phyloP scores from a whole-genome alignment of 2,797 vertebrate genomes.

The Myotis findleyi region DNA sequence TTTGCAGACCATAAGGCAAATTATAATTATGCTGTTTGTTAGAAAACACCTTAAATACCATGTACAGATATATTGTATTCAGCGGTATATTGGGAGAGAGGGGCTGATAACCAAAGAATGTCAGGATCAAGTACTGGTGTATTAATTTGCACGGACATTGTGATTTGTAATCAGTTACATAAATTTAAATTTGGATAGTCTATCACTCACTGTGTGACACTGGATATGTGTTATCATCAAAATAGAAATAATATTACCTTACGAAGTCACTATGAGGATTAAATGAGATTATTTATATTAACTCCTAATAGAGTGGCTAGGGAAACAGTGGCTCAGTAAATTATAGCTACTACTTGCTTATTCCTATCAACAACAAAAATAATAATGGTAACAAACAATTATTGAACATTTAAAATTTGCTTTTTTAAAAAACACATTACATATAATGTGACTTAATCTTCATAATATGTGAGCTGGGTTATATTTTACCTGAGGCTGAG shows the following conservation, averaged over 20 bases:
- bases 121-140: neutral
- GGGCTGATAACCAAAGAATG: neutral
- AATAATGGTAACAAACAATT: neutral
- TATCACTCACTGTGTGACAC: neutral
- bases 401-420: conserved; percentile 39
- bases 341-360: neutral
- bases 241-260: conserved; percentile 41
- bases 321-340: neutral
- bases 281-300: conserved; percentile 47
- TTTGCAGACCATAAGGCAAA: neutral
- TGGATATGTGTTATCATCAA: conserved; percentile 12
- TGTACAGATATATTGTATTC: neutral
- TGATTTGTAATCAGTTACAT: neutral
- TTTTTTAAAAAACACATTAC: neutral
- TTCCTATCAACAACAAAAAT: neutral
- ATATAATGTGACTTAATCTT: conserved; percentile 33
- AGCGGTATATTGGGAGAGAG: neutral
- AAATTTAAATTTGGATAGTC: conserved; percentile 31
- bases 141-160: neutral
- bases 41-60: neutral
- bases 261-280: neutral
- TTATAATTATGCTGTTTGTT: neutral
- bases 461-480: neutral
- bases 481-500: neutral
- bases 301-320: neutral